Base-by-base conservation (phyloP, 2,888 invertebrate species). In the Agelastica alni region DNA sequence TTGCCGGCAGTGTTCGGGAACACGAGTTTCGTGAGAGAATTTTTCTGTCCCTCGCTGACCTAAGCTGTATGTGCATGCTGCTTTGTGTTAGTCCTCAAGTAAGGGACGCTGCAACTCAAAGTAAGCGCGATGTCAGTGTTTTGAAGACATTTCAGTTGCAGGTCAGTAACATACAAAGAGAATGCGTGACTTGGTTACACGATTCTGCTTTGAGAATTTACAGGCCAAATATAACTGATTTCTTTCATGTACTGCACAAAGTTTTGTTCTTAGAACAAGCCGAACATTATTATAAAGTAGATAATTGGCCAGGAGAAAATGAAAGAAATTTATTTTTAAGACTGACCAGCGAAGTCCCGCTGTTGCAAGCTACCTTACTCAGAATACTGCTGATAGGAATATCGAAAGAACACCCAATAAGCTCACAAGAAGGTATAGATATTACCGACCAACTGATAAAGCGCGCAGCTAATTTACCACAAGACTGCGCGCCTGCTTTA, bases 101-200 rank as follows among this genome's bases (percentile, higher is more conserved):
- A 0, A 79, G 85, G 45, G 91, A 92, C 70, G 86, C 87, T 0
- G 82, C 83, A 0, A 77, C 73, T 1, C 77, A 76, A 58, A 75
- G 69, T 51, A 76, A 76, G 62, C 60, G 76, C 4, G 83, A 83
- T 73, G 77, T 79, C 61, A 78, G 75, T 58, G 80, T 80, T 66
- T 65, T 79, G 54, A 77, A 79, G 39, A 79, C 80, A 49, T 80
- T 80, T 61, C 74, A 73, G 56, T 66, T 62, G 52, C 69, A 70
- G 60, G 70, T 73, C n/a, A 70, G 72, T 66, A 77, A 84, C 68
- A 89, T 96, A 62, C 95, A 97, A 77, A 81, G 89, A 61, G 90
- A 94, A 68, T 87, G 92, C 18, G 84, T 96, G 1, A 86, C 85
- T 66, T 97, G 96, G 96, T 79, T 97, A 71, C 88, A 93, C 63